phyloP scores from a whole-genome alignment of 2,113 vertebrate genomes.

The Eonycteris spelaea region DNA sequence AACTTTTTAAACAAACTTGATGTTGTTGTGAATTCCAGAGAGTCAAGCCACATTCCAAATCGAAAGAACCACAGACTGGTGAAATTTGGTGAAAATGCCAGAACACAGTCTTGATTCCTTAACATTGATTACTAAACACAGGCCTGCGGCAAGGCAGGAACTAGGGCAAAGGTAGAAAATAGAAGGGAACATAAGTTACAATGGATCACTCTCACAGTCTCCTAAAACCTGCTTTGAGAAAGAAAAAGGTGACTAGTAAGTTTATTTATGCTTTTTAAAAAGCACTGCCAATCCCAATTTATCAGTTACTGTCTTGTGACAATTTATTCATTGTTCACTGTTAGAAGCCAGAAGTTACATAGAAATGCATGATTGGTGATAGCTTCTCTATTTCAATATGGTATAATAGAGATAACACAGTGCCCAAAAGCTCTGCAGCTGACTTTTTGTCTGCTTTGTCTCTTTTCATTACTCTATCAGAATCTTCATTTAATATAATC shows the following conservation, averaged over 20 bases:
- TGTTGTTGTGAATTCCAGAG: slow-evolving; percentile 57
- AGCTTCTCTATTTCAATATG: slow-evolving; percentile 91
- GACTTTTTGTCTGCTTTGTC: slow-evolving; percentile 90
- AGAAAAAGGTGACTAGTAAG: slow-evolving; percentile 78
- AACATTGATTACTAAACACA: slow-evolving; percentile 71
- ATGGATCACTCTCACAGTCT: slow-evolving; percentile 30
- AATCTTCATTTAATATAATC: slow-evolving; percentile 93
- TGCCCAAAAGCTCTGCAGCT: slow-evolving; percentile 87
- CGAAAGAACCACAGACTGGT: not conserved
- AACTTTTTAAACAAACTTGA: slow-evolving; percentile 48
- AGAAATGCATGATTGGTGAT: slow-evolving; percentile 89
- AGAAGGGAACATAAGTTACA: slow-evolving; percentile 27
- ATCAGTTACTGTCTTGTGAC: slow-evolving; percentile 90
- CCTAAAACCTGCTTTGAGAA: slow-evolving; percentile 77
- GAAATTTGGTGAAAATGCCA: not conserved
- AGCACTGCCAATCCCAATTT: slow-evolving; percentile 88
- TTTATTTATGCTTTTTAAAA: slow-evolving; percentile 88
- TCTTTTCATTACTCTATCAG: slow-evolving; percentile 91
- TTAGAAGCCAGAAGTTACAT: slow-evolving; percentile 88
- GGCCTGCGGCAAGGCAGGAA: slow-evolving; percentile 53
- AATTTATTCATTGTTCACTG: slow-evolving; percentile 90
- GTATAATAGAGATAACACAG: slow-evolving; percentile 90
- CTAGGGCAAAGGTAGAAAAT: slow-evolving; percentile 52
- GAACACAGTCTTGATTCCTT: slow-evolving; percentile 43
- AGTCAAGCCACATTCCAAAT: slow-evolving; percentile 42